phyloP scores from a whole-genome alignment of 1,140 invertebrate species.

The Drosophila quadrilineata region DNA sequence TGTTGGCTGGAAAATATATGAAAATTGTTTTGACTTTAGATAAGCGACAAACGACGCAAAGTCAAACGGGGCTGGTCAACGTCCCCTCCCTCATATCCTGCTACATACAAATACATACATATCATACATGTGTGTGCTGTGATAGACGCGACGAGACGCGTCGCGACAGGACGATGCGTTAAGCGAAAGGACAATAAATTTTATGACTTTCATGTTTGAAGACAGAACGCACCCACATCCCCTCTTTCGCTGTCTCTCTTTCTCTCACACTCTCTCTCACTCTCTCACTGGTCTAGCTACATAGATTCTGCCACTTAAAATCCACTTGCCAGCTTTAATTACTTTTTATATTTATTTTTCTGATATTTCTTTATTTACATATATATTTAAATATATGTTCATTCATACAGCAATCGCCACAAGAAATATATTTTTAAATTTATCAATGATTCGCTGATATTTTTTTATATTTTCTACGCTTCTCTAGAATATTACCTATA shows the following conservation, averaged over 20 bases:
- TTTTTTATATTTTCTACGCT: no score
- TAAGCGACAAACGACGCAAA: constrained; percentile 60
- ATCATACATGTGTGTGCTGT: constrained; percentile 57
- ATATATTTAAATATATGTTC: no score
- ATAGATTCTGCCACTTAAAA: constrained; percentile 37
- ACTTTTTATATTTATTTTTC: constrained; percentile 34
- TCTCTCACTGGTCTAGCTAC: no score
- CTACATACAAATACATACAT: no score
- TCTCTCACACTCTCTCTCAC: no score
- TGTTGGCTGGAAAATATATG: constrained; percentile 62
- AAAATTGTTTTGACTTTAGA: constrained; percentile 81
- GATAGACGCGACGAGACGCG: constrained; percentile 60
- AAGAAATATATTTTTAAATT: no score
- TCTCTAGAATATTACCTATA: no score
- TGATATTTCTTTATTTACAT: no score
- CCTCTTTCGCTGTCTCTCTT: background rate
- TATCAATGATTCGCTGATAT: no score
- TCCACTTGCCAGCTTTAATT: constrained; percentile 70
- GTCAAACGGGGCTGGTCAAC: constrained; percentile 21
- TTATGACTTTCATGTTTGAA: constrained; percentile 68
- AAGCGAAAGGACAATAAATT: constrained; percentile 70
- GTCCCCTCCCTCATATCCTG: background rate
- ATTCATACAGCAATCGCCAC: no score
- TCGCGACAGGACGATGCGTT: no score
- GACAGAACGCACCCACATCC: constrained; percentile 31